A percentile compares a stretch with the other conserved stretches of the same genome.
These are phyloP conservation scores for Prionailurus bengalensis DNA, from an alignment of 2,113 vertebrate species.

Conservation along the genomic window DNA sequence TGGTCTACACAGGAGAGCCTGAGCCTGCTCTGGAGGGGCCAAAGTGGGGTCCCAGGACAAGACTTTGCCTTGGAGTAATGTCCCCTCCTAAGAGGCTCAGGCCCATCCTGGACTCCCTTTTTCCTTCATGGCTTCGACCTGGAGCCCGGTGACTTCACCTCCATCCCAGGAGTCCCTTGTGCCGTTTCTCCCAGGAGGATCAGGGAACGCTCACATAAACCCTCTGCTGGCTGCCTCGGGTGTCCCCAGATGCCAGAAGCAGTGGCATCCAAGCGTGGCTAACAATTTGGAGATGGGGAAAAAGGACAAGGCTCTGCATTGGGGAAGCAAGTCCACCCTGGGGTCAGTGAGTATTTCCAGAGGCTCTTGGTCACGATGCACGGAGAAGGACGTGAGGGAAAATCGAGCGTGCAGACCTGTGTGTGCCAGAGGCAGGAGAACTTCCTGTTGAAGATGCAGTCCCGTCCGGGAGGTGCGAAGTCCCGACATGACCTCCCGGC, in stretches of 20 bases:
- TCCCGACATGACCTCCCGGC: not conserved
- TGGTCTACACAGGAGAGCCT: not conserved
- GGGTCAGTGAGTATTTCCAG: not conserved
- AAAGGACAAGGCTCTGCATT: not conserved
- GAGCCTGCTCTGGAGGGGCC: not conserved
- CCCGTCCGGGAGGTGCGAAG: not conserved
- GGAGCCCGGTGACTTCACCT: accelerated
- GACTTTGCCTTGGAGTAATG: not conserved
- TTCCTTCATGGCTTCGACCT: not conserved
- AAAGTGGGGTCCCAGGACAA: not conserved
- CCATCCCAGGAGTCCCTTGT: not conserved
- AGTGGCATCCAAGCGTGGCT: too few relatives aligned
- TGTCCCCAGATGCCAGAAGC: accelerated
- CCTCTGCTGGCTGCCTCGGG: not conserved
- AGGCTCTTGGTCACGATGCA: not conserved
- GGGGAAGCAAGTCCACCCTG: not conserved
- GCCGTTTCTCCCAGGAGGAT: not conserved
- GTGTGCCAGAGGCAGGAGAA: not conserved
- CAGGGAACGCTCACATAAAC: not conserved
- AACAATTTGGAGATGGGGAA: not conserved
- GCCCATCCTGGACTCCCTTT: accelerated
- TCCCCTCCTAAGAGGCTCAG: not conserved
- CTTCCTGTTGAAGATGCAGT: not conserved
- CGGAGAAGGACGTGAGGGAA: not conserved
- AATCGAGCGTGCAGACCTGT: not conserved